phyloP scores from a whole-genome alignment of 1,140 invertebrate genomes.

The Daktulosphaira vitifoliae region DNA sequence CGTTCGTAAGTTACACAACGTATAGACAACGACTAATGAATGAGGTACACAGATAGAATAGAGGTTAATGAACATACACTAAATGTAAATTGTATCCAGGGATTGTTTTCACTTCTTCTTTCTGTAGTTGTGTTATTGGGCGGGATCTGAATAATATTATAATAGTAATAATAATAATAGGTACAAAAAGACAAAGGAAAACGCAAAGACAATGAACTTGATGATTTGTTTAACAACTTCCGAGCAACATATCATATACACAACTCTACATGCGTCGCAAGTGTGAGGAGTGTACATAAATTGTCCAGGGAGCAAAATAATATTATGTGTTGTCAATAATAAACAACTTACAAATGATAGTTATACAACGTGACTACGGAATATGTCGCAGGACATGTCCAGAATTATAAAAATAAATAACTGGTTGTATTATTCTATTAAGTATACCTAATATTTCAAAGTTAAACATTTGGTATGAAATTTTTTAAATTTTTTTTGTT shows the following conservation, averaged over 20 bases:
- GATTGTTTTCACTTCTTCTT: constrained; percentile 4
- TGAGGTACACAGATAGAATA: neutral
- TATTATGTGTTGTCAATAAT: constrained; percentile 20
- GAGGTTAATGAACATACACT: constrained; percentile 14
- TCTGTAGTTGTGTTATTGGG: neutral
- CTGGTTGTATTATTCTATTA: too few species aligned
- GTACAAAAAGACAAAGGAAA: constrained; percentile 18
- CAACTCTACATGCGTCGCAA: too few species aligned
- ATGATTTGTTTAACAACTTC: constrained; percentile 31
- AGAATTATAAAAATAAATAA: constrained; percentile 19
- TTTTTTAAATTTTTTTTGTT: too few species aligned
- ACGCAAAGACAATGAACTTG: constrained; percentile 29
- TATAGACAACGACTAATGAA: too few species aligned
- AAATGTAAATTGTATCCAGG: neutral
- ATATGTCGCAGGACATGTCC: constrained; percentile 16
- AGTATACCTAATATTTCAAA: too few species aligned
- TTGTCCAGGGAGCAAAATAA: neutral
- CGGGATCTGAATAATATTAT: neutral
- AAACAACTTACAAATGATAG: constrained; percentile 10
- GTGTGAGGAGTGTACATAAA: constrained; percentile 27
- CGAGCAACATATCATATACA: constrained; percentile 23
- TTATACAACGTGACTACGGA: constrained; percentile 20
- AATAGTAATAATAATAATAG: neutral
- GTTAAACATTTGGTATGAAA: too few species aligned
- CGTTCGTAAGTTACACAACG: too few species aligned